Evolutionary conservation across 2,797 vertebrate species (phyloP), one percentile per base, ranked within the genome.

Genomic region (Delichon dasypus): DNA sequence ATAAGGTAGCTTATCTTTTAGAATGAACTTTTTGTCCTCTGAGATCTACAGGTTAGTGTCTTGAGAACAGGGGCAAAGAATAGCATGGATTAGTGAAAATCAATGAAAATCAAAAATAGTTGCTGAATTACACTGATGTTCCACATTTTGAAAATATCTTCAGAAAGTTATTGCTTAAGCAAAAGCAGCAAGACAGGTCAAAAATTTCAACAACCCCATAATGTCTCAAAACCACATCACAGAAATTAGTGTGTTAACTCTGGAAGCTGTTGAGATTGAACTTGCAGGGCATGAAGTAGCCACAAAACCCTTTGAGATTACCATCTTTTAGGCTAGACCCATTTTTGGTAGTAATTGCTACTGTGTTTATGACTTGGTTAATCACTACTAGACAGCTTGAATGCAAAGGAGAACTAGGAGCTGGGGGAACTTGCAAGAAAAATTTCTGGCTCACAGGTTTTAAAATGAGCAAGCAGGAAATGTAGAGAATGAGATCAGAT

Each of bases 191-290:
- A 78, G 30, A 13, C 3, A 32, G 7, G 13, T 77, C 77, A 61
- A 90, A 94, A 94, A 68, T 50, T 50, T 30, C 45, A 68, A 21
- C 48, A 53, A 64, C 8, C 29, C 26, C 40, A 27, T 7, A n/a
- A 16, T 8, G 40, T 44, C 81, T 83, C 78, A 62, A 83, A 95
- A 74, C 30, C 55, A 54, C 54, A 36, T 72, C 45, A 68, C 27
- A 94, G 48, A 88, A 71, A 68, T 66, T 12, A 54, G 50, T 27
- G 40, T 36, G 20, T 71, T 74, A 89, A 71, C 40, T 54, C 68
- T 89, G 84, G 65, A 74, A 89, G 30, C 23, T 80, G 38, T 45
- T 95, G 78, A 80, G 78, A 57, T 65, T 85, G 75, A 89, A 85
- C 50, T 90, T 89, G 25, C 8, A 2, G 36, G 36, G 20, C 66